Conservation (phyloP, 2,113 vertebrate species). For the Sinocyclocheilus anshuiensis region DNA sequence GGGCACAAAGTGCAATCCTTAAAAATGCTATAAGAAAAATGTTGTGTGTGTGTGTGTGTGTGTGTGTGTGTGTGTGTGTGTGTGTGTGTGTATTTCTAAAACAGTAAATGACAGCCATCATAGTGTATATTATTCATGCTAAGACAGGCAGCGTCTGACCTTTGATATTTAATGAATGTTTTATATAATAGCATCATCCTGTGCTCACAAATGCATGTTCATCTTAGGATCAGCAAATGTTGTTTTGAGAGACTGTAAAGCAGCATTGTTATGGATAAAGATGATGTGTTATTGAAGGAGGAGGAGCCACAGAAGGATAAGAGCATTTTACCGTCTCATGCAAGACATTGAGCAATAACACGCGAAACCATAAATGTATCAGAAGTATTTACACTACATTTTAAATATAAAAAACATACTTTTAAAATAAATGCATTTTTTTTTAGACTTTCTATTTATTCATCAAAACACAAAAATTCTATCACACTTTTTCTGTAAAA, state of each 20-base stretch:
- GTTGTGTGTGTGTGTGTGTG: neutral
- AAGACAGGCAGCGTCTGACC: constrained; percentile 33
- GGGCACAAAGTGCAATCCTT: constrained; percentile 80
- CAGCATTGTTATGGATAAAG: neutral
- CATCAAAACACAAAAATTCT: neutral
- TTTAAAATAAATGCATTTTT: neutral
- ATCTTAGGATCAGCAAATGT: constrained; percentile 7
- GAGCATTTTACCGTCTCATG: neutral
- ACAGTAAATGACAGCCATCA: constrained; percentile 8
- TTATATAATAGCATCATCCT: constrained; percentile 43
- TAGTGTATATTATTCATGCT: constrained; percentile 12
- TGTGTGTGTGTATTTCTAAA: no score
- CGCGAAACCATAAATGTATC: no score
- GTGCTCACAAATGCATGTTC: neutral
- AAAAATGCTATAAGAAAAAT: constrained; percentile 67
- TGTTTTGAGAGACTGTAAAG: constrained; percentile 7
- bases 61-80: no score
- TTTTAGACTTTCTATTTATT: neutral
- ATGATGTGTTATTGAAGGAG: neutral
- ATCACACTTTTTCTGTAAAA: neutral
- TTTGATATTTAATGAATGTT: constrained; percentile 48
- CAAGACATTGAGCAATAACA: neutral
- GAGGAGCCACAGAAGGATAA: neutral
- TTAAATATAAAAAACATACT: neutral
- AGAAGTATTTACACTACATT: neutral